Percentiles rank a stretch among this genome's conserved stretches.
Conservation (phyloP, 2,888 invertebrate genomes). For the Lithosia quadra region DNA sequence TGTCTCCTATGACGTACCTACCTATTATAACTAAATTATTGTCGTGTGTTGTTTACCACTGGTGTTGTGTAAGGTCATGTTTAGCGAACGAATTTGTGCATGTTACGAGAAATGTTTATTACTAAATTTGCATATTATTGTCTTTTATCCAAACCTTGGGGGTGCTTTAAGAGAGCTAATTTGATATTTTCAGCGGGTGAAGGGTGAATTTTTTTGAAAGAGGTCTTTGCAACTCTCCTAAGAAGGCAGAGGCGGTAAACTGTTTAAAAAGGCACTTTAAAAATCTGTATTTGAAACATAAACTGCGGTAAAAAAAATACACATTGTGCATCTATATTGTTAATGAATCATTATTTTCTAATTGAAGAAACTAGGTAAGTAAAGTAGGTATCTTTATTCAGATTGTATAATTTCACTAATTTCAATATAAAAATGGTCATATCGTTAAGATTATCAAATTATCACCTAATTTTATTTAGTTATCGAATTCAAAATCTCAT, state of each 20-base stretch:
- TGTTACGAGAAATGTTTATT: not conserved
- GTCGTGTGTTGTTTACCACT: not conserved
- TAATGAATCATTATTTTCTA: not conserved
- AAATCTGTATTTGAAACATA: not conserved
- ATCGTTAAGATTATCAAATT: not conserved
- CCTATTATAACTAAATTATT: not conserved
- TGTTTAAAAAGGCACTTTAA: too few relatives aligned
- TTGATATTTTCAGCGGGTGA: not conserved
- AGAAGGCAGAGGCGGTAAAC: too few relatives aligned
- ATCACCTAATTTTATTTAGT: not conserved
- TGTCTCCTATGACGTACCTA: not conserved
- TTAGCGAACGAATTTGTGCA: not conserved
- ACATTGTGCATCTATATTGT: not conserved
- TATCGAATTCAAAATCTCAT: too few relatives aligned
- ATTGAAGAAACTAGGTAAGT: not conserved
- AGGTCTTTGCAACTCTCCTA: too few relatives aligned
- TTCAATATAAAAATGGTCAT: not conserved
- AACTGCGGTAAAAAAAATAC: not conserved
- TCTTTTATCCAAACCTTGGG: not conserved
- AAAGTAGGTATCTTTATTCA: slow-evolving; percentile 2
- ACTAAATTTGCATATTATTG: not conserved
- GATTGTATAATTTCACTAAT: not conserved
- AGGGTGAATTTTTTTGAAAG: too few relatives aligned
- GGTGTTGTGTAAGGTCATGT: slow-evolving; percentile 6
- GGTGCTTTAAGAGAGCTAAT: not conserved